These are phyloP conservation scores for Spondyliosoma cantharus DNA, from an alignment of 2,797 vertebrate genomes.

Conservation along the genomic window DNA sequence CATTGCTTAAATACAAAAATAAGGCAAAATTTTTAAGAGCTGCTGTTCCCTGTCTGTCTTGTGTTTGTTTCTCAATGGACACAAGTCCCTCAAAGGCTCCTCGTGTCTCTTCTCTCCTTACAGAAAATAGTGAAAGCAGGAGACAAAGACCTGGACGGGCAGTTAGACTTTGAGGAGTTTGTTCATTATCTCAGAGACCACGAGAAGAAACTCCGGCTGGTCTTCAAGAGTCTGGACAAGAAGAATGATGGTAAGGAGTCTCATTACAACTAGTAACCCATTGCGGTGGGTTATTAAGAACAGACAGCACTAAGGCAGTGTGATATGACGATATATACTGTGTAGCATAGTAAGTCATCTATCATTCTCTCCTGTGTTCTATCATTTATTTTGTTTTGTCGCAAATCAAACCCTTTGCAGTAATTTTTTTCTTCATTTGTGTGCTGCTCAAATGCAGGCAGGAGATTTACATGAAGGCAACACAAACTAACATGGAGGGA, in stretches of 20 bases:
- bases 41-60: background rate
- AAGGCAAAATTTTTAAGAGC: background rate
- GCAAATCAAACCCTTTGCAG: too few species aligned
- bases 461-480: too few species aligned
- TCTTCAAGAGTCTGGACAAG: conserved; percentile 97
- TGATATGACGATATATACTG: too few species aligned
- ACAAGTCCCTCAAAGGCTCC: background rate
- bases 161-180: conserved; percentile 96
- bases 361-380: too few species aligned
- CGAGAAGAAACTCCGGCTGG: conserved; percentile 94
- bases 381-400: too few species aligned
- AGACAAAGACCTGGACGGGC: conserved; percentile 95
- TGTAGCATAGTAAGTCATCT: too few species aligned
- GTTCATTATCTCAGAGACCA: conserved; percentile 97
- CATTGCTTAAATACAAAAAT: background rate
- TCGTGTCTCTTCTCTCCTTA: conserved; percentile 13
- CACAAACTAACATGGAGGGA: too few species aligned
- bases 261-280: background rate
- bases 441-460: too few species aligned
- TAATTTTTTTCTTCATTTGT: too few species aligned
- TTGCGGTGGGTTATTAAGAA: background rate
- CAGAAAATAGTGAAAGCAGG: conserved; percentile 98
- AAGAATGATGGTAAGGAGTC: conserved; percentile 91
- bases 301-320: too few species aligned
- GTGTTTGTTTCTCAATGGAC: background rate